Evolutionary conservation across 2,797 vertebrate species (phyloP), one percentile per base, ranked within the genome.

Genomic region (Tokudaia muenninki): DNA sequence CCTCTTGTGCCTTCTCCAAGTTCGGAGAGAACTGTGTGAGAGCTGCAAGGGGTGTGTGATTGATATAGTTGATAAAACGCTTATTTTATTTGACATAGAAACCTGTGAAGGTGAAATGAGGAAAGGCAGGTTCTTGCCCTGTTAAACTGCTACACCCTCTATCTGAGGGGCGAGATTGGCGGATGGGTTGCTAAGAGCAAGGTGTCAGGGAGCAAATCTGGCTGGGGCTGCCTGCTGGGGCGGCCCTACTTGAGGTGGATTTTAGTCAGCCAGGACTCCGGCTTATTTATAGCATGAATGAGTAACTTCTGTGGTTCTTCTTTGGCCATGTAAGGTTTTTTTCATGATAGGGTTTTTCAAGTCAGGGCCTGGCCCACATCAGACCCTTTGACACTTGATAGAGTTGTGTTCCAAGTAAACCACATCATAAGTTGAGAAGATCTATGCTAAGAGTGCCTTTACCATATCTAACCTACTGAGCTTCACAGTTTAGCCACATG

Each of bases 41-140:
- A 82, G 57, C 47, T 77, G 7, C 63, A 13, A 12, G 16, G 37
- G 13, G n/a, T 41, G 24, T 14, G 0, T 44, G n/a, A 55, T 55
- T 57, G 47, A 4, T 47, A 1, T 57, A n/a, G 65, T 75, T 74
- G 61, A 65, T 82, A n/a, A 79, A 90, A 19, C 52, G n/a, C 72
- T 74, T 21, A 26, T 82, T 77, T 90, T 72, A 59, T 70, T 52
- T 29, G 80, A 65, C 55, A 88, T 41, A 63, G 67, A 88, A 72
- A 47, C 22, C n/a, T 87, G 57, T 47, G 44, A 94, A 93, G 31
- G 12, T n/a, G 21, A 74, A 26, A 13, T 52, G 63, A 72, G 12
- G 59, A 31, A 74, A 92, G 37, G 31, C 41, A n/a, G 44, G 70
- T 7, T 67, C 92, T 82, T 90, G 41, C 72, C 37, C 86, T 37